Evolutionary conservation across 2,888 invertebrate species (phyloP).

Genomic region (Conops quadrifasciatus): DNA sequence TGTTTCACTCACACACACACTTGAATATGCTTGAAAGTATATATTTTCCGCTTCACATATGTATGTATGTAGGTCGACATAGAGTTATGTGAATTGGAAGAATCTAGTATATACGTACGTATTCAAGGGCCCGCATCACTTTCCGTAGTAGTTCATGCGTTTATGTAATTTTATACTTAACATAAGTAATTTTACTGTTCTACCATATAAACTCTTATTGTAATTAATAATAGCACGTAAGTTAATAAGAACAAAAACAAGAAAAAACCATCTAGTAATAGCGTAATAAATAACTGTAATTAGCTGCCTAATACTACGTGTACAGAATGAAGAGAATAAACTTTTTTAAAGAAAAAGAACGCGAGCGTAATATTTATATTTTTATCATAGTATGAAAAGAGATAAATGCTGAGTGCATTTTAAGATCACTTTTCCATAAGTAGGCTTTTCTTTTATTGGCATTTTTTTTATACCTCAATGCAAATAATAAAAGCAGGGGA

Average conservation of each 20-base stretch:
- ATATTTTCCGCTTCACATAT: too few relatives aligned
- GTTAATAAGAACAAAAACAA: conserved; percentile 29
- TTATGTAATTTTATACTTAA: conserved; percentile 23
- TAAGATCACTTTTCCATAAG: too few relatives aligned
- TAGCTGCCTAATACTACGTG: conserved; percentile 26
- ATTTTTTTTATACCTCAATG: too few relatives aligned
- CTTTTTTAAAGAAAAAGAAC: conserved; percentile 29
- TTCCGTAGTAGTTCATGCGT: background rate
- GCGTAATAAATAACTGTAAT: conserved; percentile 24
- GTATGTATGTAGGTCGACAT: too few relatives aligned
- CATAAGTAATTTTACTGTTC: conserved; percentile 28
- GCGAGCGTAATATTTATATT: too few relatives aligned
- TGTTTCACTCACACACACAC: too few relatives aligned
- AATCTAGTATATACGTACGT: conserved; percentile 5
- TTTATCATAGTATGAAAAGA: too few relatives aligned
- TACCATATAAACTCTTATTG: conserved; percentile 5
- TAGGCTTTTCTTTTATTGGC: too few relatives aligned
- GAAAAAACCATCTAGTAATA: conserved; percentile 15
- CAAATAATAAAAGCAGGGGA: too few relatives aligned
- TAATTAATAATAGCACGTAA: conserved; percentile 28
- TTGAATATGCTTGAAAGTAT: too few relatives aligned
- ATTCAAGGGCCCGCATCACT: conserved; percentile 20
- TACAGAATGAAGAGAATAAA: conserved; percentile 31
- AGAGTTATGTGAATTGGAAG: too few relatives aligned
- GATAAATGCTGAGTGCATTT: too few relatives aligned